Evolutionary conservation across 2,113 vertebrate species (phyloP).

Genomic region (Halcyon senegalensis): DNA sequence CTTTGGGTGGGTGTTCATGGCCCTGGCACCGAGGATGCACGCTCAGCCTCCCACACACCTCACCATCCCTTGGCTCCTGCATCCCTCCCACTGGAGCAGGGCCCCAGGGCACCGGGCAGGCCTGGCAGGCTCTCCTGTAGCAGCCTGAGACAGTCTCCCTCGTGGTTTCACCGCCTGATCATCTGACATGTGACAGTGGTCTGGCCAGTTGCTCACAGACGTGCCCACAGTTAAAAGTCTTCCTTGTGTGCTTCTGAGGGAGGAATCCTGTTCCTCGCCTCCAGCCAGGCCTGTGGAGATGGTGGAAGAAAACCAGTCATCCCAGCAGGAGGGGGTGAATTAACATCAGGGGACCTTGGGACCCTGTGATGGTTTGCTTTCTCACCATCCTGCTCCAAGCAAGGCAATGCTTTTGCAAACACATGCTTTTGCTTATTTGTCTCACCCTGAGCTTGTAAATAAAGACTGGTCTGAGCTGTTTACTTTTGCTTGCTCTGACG

Average conservation of each 20-base stretch:
- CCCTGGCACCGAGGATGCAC: accelerated
- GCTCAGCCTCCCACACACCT: accelerated
- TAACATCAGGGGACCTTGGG: accelerated
- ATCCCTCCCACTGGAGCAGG: too few relatives aligned
- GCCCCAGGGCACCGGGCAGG: background rate
- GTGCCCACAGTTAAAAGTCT: accelerated
- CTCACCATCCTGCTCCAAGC: background rate
- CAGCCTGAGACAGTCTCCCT: accelerated
- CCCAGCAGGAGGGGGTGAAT: background rate
- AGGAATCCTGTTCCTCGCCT: background rate
- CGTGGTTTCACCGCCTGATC: too few relatives aligned
- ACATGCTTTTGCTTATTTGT: background rate
- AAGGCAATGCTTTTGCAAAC: background rate
- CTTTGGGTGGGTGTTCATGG: accelerated
- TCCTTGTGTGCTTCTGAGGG: background rate
- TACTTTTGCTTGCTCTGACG: background rate
- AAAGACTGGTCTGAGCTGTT: constrained; percentile 1
- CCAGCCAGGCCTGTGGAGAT: background rate
- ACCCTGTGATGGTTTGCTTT: background rate
- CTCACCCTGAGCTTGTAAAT: background rate
- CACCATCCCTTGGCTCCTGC: accelerated
- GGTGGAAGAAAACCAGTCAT: background rate
- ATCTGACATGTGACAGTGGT: background rate
- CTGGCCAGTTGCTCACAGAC: background rate
- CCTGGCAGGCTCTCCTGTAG: accelerated